Evolutionary conservation across 1,140 invertebrate genomes (phyloP).

Genomic region (Rhopalosiphum maidis): DNA sequence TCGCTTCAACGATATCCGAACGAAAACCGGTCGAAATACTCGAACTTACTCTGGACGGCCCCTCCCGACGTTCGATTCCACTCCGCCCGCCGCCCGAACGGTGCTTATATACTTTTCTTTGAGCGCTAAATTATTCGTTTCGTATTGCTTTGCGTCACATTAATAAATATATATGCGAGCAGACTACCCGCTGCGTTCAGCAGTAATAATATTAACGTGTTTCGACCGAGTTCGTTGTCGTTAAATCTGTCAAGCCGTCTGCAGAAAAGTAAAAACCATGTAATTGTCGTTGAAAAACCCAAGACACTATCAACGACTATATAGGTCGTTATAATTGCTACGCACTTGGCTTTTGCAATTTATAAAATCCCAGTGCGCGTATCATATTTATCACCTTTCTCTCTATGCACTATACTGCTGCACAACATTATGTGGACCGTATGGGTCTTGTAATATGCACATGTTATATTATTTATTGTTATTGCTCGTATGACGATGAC

Average conservation of each 20-base stretch:
- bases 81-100: neutral
- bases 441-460: neutral
- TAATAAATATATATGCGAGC: neutral
- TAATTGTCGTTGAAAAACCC: neutral
- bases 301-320: neutral
- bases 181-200: neutral
- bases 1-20: neutral
- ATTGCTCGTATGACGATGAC: neutral
- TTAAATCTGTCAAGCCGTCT: neutral
- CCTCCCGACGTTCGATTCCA: neutral
- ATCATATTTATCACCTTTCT: neutral
- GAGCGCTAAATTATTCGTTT: neutral
- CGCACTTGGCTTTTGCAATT: neutral
- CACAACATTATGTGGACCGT: neutral
- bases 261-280: neutral
- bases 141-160: neutral
- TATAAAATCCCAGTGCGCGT: neutral
- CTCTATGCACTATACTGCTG: neutral
- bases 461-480: slow-evolving; percentile 1
- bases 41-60: neutral
- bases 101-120: neutral
- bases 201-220: neutral
- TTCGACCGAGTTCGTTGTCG: neutral
- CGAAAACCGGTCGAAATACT: neutral
- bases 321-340: neutral